Percentiles rank a stretch among this genome's conserved stretches.
Conservation (phyloP, 2,888 invertebrate genomes). For the Lochmaea capreae region DNA sequence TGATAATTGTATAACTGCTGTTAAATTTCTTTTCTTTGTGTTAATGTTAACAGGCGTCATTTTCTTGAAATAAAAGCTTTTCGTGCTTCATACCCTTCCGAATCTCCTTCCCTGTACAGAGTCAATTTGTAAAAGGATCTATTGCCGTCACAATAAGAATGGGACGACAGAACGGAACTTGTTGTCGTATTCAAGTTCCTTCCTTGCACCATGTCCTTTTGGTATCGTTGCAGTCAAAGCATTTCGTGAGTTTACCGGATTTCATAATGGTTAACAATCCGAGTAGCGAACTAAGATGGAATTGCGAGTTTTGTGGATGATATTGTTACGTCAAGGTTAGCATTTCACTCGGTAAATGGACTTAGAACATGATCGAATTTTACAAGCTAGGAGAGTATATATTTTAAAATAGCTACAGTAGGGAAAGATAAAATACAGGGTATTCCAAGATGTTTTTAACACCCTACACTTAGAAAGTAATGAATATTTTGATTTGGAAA, state of each 20-base stretch:
- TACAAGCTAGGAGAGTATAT: not conserved
- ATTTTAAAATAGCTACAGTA: no score
- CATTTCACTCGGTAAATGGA: not conserved
- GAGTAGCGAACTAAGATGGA: not conserved
- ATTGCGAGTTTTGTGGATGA: not conserved
- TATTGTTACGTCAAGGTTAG: not conserved
- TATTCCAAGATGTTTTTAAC: no score
- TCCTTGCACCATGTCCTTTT: not conserved
- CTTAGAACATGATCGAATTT: not conserved
- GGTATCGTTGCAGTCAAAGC: not conserved
- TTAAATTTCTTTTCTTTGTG: no score
- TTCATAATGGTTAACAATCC: slow-evolving; percentile 4
- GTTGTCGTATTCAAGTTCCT: not conserved
- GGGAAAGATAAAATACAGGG: no score
- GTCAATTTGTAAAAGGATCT: not conserved
- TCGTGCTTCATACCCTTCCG: not conserved
- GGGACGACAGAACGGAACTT: not conserved
- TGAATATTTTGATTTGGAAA: no score
- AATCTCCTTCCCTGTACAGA: not conserved
- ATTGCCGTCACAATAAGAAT: not conserved
- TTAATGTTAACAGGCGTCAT: no score
- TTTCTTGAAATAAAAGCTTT: not conserved
- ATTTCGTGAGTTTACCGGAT: slow-evolving; percentile 1
- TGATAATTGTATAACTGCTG: no score
- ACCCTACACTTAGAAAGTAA: no score